Evolutionary conservation across 2,888 invertebrate genomes (phyloP), one percentile per base, ranked within the genome.

Genomic region (Acanthopleura granulata): DNA sequence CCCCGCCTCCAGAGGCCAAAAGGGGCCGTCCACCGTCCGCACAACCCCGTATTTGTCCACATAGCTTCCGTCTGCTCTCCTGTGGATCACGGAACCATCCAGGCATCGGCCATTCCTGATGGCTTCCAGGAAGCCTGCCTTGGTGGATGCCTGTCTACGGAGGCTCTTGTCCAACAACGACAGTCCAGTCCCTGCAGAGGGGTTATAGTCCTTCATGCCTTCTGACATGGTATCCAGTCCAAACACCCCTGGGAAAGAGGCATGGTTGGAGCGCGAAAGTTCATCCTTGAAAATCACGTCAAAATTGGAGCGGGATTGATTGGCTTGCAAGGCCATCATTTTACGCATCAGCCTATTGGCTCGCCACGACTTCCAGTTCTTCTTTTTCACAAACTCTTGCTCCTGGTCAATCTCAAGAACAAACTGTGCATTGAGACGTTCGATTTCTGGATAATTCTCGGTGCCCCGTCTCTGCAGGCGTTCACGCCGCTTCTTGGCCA

Each of bases 1-100:
- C 3, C 87, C 85, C 76, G 82, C 85, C 70, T 89, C 89, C 18
- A 79, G 76, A 0, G 90, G 90, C 90, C 90, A 90, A 79, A 89
- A 90, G 1, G 90, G 90, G 30, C 90, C 90, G 75, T 89, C 82
- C 51, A 82, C 79, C 76, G 84, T 84, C 12, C 89, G 78, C 22
- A 87, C 72, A 40, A 90, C 84, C 30, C 90, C 90, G 76, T 84
- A 87, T 75, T 83, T 83, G 78, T 89, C 89, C 51, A 79, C 79
- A 79, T 84, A 89, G 6, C 81, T 82, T 0, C 87, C 88, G 66
- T 81, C 78, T 0, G 79, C 78, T 16, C 83, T 77, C 22, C 79
- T 76, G 29, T 81, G 74, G 25, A 88, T 61, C 15, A 78, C 74
- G 1, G 85, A 83, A 0, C 89, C 89, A 73, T 86, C 86, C 0